Conservation (phyloP, 2,797 vertebrate genomes). For the Spinibarbus caldwelli region DNA sequence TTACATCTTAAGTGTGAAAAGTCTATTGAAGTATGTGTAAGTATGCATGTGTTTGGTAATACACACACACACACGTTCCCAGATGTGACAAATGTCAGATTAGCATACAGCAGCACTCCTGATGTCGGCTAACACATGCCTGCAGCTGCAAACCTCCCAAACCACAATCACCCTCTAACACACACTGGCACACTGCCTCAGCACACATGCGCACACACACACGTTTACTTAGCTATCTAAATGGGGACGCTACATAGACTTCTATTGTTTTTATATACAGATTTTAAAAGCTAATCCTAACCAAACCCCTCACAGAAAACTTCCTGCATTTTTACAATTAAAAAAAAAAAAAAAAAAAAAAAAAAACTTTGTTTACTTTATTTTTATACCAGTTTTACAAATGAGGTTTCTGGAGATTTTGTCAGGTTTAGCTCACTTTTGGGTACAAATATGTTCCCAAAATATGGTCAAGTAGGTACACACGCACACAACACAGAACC, state of each 20-base stretch:
- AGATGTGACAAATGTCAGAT: slow-evolving; percentile 64
- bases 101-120: slow-evolving; percentile 58
- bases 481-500: slow-evolving; percentile 14
- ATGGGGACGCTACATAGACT: too few species aligned
- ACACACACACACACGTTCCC: neutral
- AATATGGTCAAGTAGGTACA: neutral
- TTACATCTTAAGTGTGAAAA: neutral
- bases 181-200: slow-evolving; percentile 37
- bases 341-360: too few species aligned
- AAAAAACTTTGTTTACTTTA: too few species aligned
- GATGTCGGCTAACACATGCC: slow-evolving; percentile 28
- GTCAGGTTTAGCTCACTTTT: too few species aligned
- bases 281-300: too few species aligned
- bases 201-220: slow-evolving; percentile 3
- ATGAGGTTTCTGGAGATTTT: too few species aligned
- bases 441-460: too few species aligned
- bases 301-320: too few species aligned
- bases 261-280: too few species aligned
- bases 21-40: neutral
- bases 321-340: too few species aligned
- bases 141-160: slow-evolving; percentile 40
- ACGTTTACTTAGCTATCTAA: neutral
- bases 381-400: too few species aligned
- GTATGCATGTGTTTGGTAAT: slow-evolving; percentile 6
- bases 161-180: slow-evolving; percentile 29